These are phyloP conservation scores for Falco rusticolus DNA, from an alignment of 2,797 vertebrate species.

Conservation along the genomic window DNA sequence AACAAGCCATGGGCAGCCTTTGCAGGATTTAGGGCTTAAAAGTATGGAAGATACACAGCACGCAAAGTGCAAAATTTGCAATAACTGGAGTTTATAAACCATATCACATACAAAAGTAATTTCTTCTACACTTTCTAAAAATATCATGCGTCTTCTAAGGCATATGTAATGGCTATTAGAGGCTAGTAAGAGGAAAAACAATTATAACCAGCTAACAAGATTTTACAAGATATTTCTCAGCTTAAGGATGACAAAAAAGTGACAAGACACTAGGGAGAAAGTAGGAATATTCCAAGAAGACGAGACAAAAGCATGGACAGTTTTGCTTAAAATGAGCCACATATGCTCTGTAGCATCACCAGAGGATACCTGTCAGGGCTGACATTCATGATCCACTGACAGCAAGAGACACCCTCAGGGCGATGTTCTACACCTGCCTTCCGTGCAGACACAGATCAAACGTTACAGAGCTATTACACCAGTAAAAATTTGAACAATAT, in stretches of 20 bases:
- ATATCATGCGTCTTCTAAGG: neutral
- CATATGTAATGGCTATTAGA: neutral
- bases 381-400: neutral
- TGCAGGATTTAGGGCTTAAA: neutral
- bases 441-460: neutral
- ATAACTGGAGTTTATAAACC: neutral
- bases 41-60: neutral
- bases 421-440: neutral
- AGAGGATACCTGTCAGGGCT: slow-evolving; percentile 20
- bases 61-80: neutral
- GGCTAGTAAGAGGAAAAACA: neutral
- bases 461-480: neutral
- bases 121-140: neutral
- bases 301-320: neutral
- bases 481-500: neutral
- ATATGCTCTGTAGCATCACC: neutral
- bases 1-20: neutral
- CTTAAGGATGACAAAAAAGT: neutral
- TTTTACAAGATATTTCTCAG: neutral
- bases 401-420: neutral
- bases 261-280: neutral
- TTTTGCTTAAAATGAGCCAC: slow-evolving; percentile 14
- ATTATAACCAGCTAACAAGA: neutral
- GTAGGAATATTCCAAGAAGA: neutral
- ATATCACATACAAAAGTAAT: neutral